Percentiles rank a stretch among this genome's conserved stretches.
phyloP scores from a whole-genome alignment of 2,797 vertebrate species.

The Lepus oiostolus region DNA sequence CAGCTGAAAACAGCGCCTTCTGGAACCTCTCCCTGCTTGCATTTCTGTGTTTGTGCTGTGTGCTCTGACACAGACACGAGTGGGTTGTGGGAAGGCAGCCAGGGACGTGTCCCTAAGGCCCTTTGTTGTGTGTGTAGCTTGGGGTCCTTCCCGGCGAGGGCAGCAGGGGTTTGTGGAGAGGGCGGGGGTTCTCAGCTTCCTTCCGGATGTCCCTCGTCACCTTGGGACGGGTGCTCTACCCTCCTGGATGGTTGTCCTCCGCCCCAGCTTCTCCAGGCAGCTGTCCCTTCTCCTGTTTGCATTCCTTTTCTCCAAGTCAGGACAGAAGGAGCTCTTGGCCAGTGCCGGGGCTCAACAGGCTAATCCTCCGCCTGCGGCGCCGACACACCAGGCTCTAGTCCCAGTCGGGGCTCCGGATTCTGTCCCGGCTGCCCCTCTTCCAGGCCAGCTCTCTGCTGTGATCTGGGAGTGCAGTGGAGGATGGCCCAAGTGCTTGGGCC shows the following conservation, averaged over 20 bases:
- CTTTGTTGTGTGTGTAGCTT: background rate
- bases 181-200: constrained; percentile 21
- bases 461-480: no score
- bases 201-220: constrained; percentile 63
- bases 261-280: background rate
- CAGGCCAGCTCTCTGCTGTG: no score
- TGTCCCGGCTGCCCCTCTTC: no score
- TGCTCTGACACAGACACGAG: background rate
- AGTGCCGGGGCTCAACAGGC: no score
- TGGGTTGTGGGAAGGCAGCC: background rate
- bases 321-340: background rate
- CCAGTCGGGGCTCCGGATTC: no score
- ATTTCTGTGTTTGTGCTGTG: background rate
- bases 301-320: background rate
- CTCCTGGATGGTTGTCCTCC: background rate
- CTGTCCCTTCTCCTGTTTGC: background rate
- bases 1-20: background rate
- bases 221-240: constrained; percentile 39
- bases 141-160: background rate
- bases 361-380: no score
- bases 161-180: background rate
- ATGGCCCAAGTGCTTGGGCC: no score
- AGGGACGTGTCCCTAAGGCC: background rate
- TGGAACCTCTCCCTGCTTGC: background rate
- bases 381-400: no score